Evolutionary conservation across 2,888 invertebrate genomes (phyloP), one percentile per base, ranked within the genome.

Genomic region (Phragmatobia fuliginosa): DNA sequence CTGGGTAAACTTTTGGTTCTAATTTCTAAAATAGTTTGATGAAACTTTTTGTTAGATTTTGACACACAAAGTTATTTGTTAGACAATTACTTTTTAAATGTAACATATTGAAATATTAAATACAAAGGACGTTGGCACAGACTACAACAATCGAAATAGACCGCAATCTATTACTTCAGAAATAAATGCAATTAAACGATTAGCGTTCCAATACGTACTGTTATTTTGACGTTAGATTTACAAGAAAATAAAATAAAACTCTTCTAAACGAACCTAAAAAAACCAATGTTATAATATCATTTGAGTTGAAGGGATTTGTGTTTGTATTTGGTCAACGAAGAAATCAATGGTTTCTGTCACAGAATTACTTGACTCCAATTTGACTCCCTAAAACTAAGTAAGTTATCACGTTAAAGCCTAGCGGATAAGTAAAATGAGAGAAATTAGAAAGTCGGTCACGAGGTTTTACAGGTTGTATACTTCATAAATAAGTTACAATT

Each of bases 131-230:
- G 72, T 80, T 78, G 71, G 69, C 45, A 74, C 79, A 77, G 70
- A 77, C 78, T 82, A 80, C 85, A 85, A 85, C 85, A 80, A 79
- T 72, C 73, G 81, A 83, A 80, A 85, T 83, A 82, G 72, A 83
- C 83, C 78, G 78, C 85, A 83, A 80, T 80, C 82, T 82, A 77
- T 79, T 77, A 73, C 78, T 76, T 68, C 71, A 66, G 71, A 78
- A 84, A 81, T 82, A 78, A 75, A 76, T 70, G 64, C 70, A 78
- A 84, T 81, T 80, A 78, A 75, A 76, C 72, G 70, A 77, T 79
- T 74, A 75, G 70, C 25, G 62, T 74, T 74, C 36, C 62, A 72
- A 73, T 76, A 58, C 61, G 63, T 71, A 69, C 60, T 76, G 68
- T 70, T 67, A 74, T 73, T 71, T 59, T 58, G 71, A 71, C 67